phyloP scores from a whole-genome alignment of 2,888 invertebrate genomes.

The Troides oblongomaculatus region DNA sequence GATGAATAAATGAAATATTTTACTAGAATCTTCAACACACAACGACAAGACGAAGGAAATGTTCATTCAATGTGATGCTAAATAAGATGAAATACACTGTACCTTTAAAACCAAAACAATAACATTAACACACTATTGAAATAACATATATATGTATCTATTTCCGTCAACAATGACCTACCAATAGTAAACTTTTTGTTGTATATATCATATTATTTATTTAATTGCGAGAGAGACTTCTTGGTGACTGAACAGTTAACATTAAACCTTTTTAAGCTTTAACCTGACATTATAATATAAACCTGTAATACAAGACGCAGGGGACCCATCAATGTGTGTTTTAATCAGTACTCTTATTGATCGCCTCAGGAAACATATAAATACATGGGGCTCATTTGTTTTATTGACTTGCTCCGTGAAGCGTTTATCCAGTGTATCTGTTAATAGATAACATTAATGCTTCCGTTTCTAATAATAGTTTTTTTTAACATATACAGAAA shows the following conservation, averaged over 20 bases:
- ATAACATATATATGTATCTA: no score
- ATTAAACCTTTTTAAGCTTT: background rate
- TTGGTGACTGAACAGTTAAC: background rate
- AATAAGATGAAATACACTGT: no score
- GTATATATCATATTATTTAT: background rate
- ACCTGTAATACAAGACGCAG: background rate
- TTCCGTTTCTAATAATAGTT: no score
- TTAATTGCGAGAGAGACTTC: background rate
- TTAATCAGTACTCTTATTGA: background rate
- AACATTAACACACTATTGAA: no score
- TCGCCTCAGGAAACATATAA: background rate
- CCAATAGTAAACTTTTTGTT: background rate
- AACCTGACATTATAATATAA: background rate
- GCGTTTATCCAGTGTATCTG: no score
- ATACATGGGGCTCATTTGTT: background rate
- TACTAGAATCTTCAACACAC: background rate
- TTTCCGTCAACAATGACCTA: background rate
- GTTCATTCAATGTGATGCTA: no score
- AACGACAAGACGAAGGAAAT: no score
- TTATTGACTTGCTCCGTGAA: no score
- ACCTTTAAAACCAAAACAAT: no score
- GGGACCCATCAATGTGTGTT: background rate
- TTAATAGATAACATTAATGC: no score
- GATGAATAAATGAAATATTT: slow-evolving; percentile 13
- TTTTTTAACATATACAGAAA: no score